These are phyloP conservation scores for Spisula solida DNA, from an alignment of 2,888 invertebrate genomes.

Conservation along the genomic window DNA sequence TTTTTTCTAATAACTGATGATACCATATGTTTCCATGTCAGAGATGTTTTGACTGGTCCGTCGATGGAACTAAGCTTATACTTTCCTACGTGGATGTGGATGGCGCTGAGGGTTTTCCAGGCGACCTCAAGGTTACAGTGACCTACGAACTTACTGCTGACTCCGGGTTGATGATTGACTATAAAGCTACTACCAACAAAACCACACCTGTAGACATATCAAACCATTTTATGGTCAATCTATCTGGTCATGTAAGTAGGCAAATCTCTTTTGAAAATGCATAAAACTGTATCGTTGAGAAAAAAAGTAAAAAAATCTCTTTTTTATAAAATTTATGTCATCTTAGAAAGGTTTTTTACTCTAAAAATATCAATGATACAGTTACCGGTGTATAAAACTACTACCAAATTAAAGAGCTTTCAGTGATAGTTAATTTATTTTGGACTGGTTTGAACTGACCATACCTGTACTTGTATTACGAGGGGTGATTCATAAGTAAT, in stretches of 20 bases:
- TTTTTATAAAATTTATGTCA: too few relatives aligned
- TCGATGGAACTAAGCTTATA: conserved; percentile 90
- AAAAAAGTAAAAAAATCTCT: too few relatives aligned
- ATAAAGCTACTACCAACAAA: conserved; percentile 92
- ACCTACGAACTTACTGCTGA: conserved; percentile 91
- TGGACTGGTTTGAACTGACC: too few relatives aligned
- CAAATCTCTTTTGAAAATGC: neutral
- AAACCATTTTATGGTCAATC: conserved; percentile 96
- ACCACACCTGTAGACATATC: conserved; percentile 95
- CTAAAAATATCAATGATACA: too few relatives aligned
- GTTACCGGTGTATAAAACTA: too few relatives aligned
- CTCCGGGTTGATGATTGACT: conserved; percentile 92
- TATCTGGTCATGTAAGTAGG: conserved; percentile 93
- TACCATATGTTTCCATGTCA: neutral
- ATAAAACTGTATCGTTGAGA: too few relatives aligned
- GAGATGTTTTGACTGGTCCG: conserved; percentile 90
- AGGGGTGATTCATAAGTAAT: too few relatives aligned
- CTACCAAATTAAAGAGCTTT: too few relatives aligned
- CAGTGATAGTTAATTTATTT: too few relatives aligned
- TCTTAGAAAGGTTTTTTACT: too few relatives aligned
- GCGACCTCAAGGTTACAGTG: conserved; percentile 92
- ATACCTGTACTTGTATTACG: too few relatives aligned
- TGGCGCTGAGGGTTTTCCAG: conserved; percentile 96
- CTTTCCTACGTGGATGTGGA: conserved; percentile 92
- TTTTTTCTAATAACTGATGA: too few relatives aligned